Base-by-base conservation (phyloP, 2,113 vertebrate species). In the Crypturellus undulatus region DNA sequence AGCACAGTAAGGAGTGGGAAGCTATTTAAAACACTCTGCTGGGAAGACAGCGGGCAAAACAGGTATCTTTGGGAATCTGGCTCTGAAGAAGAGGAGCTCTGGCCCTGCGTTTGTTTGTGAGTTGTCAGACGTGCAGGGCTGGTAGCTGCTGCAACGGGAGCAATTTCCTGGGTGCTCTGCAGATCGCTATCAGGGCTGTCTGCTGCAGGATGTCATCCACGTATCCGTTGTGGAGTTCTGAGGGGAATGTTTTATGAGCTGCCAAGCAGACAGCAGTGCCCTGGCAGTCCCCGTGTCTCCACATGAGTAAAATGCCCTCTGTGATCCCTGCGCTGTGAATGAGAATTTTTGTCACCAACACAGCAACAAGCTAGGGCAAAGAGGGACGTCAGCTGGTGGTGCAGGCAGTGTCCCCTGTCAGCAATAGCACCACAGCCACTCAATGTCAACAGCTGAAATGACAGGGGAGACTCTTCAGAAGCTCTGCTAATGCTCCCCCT, bases 391-490 rank as follows among this genome's bases (percentile, higher is more conserved):
- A 96, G 93, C 93, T 97, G 97, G 93, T 97, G 92, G 87, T 83
- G 72, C 80, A 94, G 89, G 38, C 87, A n/a, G 26, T 59, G 87
- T 94, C 80, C 79, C 78, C 96, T 98, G 96, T 96, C 95, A 84
- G 15, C 43, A 86, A 75, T 73, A 92, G 84, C 76, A n/a, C 30
- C 40, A 58, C 91, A 94, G 88, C 81, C 12, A 3, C 87, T 71
- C 15, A 5, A 84, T 47, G 76, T 45, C 84, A 96, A 95, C 97
- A 98, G 96, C 97, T 97, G 97, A 96, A 94, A 85, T 70, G 51
- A 92, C 65, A 87, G 38, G 30, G 51, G 42, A 86, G 56, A 71
- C 54, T 40, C 60, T 96, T 77, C 60, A 38, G 51, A 73, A 88
- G 64, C 78, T 68, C 84, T 89, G 78, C 71, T 87, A 80, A 86